phyloP scores from a whole-genome alignment of 2,888 invertebrate species.

The Electrophaes corylata region DNA sequence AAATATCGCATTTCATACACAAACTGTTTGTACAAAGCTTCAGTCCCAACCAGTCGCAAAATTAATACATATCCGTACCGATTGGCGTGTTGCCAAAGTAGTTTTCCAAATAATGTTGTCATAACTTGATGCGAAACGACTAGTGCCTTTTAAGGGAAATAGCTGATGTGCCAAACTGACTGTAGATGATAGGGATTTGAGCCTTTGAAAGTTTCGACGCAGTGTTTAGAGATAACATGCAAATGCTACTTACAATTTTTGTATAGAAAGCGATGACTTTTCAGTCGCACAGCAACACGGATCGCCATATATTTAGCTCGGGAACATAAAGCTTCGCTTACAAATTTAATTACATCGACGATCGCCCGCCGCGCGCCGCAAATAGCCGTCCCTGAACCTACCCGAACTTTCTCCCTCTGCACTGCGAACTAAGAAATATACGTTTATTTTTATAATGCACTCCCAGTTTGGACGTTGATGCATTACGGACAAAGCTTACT shows the following conservation, averaged over 20 bases:
- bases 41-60: slow-evolving; percentile 28
- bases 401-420: slow-evolving; percentile 73
- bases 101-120: slow-evolving; percentile 36
- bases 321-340: slow-evolving; percentile 77
- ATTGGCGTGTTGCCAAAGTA: slow-evolving; percentile 41
- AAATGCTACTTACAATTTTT: slow-evolving; percentile 34
- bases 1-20: slow-evolving; percentile 43
- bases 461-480: slow-evolving; percentile 34
- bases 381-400: slow-evolving; percentile 83
- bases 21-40: slow-evolving; percentile 20
- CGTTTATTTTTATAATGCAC: slow-evolving; percentile 52
- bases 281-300: slow-evolving; percentile 57
- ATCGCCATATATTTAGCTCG: slow-evolving; percentile 67
- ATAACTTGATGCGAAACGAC: slow-evolving; percentile 39
- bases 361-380: slow-evolving; percentile 78
- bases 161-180: slow-evolving; percentile 33
- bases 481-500: slow-evolving; percentile 21
- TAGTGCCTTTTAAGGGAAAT: slow-evolving; percentile 42
- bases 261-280: slow-evolving; percentile 52
- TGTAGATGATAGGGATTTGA: slow-evolving; percentile 32
- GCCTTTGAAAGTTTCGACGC: slow-evolving; percentile 10
- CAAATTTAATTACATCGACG: slow-evolving; percentile 82
- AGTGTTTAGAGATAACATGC: slow-evolving; percentile 24
- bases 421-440: slow-evolving; percentile 54
- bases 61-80: slow-evolving; percentile 35